These are phyloP conservation scores for Geotrupes spiniger DNA, from an alignment of 2,888 invertebrate genomes.

Conservation along the genomic window DNA sequence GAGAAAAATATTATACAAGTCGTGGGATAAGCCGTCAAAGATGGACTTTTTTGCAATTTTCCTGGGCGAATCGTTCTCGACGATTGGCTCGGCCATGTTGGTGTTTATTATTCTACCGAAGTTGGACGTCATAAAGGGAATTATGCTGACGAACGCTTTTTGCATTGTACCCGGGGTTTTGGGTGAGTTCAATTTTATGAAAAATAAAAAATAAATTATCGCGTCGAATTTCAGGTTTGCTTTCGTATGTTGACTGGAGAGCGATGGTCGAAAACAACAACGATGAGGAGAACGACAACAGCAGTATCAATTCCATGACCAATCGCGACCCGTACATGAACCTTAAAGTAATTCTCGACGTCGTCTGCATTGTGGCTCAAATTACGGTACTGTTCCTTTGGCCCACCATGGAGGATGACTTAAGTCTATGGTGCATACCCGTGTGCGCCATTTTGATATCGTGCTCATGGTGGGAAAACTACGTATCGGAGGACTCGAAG, in stretches of 20 bases:
- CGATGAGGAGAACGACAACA: not conserved
- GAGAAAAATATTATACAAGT: conserved; percentile 73
- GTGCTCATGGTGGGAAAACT: conserved; percentile 85
- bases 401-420: conserved; percentile 58
- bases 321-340: conserved; percentile 20
- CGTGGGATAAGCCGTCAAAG: conserved; percentile 56
- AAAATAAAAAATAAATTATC: too few relatives aligned
- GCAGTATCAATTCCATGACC: not conserved
- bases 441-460: conserved; percentile 67
- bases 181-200: conserved; percentile 61
- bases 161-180: conserved; percentile 73
- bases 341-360: conserved; percentile 54
- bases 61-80: conserved; percentile 74
- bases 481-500: conserved; percentile 51
- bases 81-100: conserved; percentile 73
- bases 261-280: not conserved
- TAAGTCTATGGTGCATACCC: conserved; percentile 59
- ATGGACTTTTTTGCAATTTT: conserved; percentile 59
- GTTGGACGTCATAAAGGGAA: conserved; percentile 73
- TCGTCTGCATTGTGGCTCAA: conserved; percentile 63
- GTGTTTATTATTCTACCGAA: conserved; percentile 72
- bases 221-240: too few relatives aligned
- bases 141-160: conserved; percentile 81
- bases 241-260: too few relatives aligned
- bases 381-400: conserved; percentile 66